Base-by-base conservation (phyloP, 2,888 invertebrate genomes). In the Tuberolachnus salignus region DNA sequence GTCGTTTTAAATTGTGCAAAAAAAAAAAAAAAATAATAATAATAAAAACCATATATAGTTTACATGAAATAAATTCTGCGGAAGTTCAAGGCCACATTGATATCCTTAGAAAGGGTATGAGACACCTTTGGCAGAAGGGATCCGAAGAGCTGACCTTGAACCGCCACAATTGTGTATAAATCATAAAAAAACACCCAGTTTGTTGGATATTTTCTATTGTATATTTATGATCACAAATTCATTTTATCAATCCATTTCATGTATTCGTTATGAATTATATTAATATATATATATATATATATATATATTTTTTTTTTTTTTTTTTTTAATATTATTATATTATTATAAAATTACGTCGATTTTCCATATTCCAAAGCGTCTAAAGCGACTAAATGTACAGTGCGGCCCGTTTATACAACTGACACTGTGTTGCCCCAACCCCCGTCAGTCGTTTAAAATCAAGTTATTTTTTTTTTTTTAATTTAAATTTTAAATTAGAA, bases 331-430 rank as follows among this genome's bases (percentile, higher is more conserved):
- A n/a, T n/a, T n/a, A n/a, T n/a, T n/a, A n/a, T n/a, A n/a, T 71
- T 49, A 72, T 72, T 49, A 63, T 34, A 78, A 59, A 67, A 67
- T 67, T 75, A 75, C 53, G 19, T 75, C 44, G 23, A 74, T 66
- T 75, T 69, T 69, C 78, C 78, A 78, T 78, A 78, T 51, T 78
- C 78, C 78, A 78, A 73, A 78, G 78, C 78, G 67, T 69, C 67
- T 78, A 67, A 78, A 78, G 78, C 78, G 67, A 78, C 78, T 78
- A 78, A 78, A 78, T 78, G 59, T 78, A 78, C 78, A 59, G 78
- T 78, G 78, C 78, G 78, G 23, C 78, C 78, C 21, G 14, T 78
- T 78, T 69, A 69, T 46, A 78, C 78, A 55, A 78, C 69, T 67
- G 78, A 78, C 78, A 67, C 78, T 78, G 78, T 78, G 78, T 78